Evolutionary conservation across 2,113 vertebrate species (phyloP).

Genomic region (Litocranius walleri): DNA sequence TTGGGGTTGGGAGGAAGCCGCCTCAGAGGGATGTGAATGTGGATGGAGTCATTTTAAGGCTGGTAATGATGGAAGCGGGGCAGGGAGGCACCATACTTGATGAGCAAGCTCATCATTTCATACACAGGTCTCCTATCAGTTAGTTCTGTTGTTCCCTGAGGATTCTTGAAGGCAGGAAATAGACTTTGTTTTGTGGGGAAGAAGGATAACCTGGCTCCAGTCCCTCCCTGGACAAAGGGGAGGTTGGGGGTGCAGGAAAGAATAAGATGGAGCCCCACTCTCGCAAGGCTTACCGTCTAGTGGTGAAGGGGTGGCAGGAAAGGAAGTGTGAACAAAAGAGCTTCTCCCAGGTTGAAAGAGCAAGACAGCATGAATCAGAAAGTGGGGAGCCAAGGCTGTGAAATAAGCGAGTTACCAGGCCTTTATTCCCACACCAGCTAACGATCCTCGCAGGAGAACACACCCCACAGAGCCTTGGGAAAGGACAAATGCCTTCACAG

Average conservation of each 20-base stretch:
- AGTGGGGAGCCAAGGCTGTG: neutral
- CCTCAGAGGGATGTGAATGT: too few relatives aligned
- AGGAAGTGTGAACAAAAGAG: neutral
- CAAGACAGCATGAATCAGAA: accelerated
- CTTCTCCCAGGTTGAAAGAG: neutral
- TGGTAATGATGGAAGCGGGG: accelerated
- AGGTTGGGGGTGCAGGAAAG: accelerated
- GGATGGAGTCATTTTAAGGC: accelerated
- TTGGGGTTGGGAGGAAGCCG: neutral
- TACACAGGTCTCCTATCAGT: neutral
- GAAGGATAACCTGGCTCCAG: accelerated
- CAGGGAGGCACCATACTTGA: accelerated
- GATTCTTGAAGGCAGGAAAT: neutral
- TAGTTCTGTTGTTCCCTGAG: neutral
- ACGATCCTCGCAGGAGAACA: neutral
- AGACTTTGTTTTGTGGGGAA: too few relatives aligned
- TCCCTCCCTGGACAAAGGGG: accelerated
- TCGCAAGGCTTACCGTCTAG: neutral
- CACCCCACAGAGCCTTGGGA: neutral
- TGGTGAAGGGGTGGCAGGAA: accelerated
- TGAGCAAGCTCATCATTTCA: accelerated
- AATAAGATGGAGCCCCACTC: accelerated
- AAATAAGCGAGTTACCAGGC: neutral
- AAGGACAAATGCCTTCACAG: neutral
- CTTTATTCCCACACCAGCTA: neutral